Evolutionary conservation across 2,888 invertebrate genomes (phyloP), one percentile per base, ranked within the genome.

Genomic region (Limnephilus auricula): DNA sequence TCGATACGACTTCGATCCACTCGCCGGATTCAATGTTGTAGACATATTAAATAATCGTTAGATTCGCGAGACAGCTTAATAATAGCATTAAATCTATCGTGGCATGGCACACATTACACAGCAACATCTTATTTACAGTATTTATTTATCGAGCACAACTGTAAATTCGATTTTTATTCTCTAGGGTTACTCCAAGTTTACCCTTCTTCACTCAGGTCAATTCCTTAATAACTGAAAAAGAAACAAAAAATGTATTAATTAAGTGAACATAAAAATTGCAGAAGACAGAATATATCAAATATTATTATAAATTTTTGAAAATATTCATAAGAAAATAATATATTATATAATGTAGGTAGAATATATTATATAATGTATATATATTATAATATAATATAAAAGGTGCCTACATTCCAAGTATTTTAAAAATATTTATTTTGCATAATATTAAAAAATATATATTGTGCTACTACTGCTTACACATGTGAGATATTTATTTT

Each of bases 41-140:
- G 82, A 85, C 34, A 85, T 85, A 85, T 45, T 85, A 45, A 85
- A 82, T 82, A 82, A 34, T 82, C 32, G 34, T 32, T 40, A 40
- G 40, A 40, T 79, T 79, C 80, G 90, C 79, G 84, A 84, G 45
- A 87, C 40, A 50, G 79, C 89, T 91, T 91, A 91, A 89, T n/a
- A 91, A 79, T 91, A 91, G n/a, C 78, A 83, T 91, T 89, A 83
- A 79, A 88, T 90, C 79, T 89, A 90, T 92, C 65, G 92, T 91
- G 91, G 93, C 93, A 93, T 93, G 93, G 93, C 93, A 93, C 93
- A 91, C 92, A 87, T 90, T 91, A 91, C 92, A 92, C 93, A 92
- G 92, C 93, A 92, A 91, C 89, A 89, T 92, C 92, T 37, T 88
- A 90, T 90, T 92, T 89, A 90, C 89, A 92, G 89, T 85, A 79